Evolutionary conservation across 2,113 vertebrate species (phyloP).

Genomic region (Hippolais icterina): DNA sequence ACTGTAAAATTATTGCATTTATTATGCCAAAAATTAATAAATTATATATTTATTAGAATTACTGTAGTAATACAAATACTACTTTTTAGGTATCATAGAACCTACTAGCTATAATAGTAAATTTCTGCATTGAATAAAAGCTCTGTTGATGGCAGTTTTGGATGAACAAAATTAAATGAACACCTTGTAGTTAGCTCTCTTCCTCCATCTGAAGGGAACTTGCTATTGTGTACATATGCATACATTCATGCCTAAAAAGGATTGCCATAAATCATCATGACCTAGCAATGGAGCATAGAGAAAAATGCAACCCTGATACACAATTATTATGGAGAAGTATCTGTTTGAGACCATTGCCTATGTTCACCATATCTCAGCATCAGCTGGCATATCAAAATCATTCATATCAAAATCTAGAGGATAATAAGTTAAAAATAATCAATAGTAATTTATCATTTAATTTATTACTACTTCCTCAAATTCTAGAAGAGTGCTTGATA

Average conservation of each 20-base stretch:
- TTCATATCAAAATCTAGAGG: constrained; percentile 1
- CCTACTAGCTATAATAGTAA: neutral
- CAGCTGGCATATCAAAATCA: neutral
- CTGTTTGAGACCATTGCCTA: neutral
- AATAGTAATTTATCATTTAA: constrained; percentile 39
- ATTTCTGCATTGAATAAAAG: neutral
- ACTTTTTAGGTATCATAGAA: neutral
- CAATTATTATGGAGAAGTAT: neutral
- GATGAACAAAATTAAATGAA: neutral
- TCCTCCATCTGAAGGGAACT: neutral
- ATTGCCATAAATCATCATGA: neutral
- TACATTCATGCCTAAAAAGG: neutral
- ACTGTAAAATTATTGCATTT: neutral
- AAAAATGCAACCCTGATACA: neutral
- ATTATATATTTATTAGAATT: neutral
- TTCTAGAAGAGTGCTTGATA: constrained; percentile 40
- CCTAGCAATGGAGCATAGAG: neutral
- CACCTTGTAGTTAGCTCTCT: neutral
- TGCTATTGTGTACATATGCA: neutral
- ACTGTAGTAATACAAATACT: neutral
- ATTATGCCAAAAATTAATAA: neutral
- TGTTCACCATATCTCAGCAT: neutral
- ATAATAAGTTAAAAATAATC: constrained; percentile 37
- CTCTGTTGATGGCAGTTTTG: neutral
- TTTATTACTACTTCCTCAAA: constrained; percentile 44